Percentiles rank a stretch among this genome's conserved stretches.
phyloP scores from a whole-genome alignment of 1,140 invertebrate species.

The Drosophila nigrodunni region DNA sequence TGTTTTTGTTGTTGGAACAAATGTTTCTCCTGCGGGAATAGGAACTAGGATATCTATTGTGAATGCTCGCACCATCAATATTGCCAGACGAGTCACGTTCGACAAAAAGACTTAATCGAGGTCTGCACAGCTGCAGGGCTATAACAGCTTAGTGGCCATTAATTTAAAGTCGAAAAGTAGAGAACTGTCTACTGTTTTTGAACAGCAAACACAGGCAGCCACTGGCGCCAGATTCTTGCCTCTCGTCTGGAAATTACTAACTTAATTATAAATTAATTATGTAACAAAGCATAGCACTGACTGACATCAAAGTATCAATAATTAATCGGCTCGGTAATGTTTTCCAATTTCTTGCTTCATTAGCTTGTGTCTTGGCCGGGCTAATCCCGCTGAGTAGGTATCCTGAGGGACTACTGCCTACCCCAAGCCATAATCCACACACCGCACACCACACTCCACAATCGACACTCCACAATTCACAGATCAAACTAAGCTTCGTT shows the following conservation, averaged over 20 bases:
- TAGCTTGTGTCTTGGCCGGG: slow-evolving; percentile 63
- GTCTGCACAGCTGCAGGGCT: slow-evolving; percentile 36
- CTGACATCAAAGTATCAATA: slow-evolving; percentile 79
- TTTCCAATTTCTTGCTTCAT: slow-evolving; percentile 82
- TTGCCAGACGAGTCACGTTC: slow-evolving; percentile 69
- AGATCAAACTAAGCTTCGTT: slow-evolving; percentile 54
- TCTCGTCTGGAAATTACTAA: slow-evolving; percentile 61
- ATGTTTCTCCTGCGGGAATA: slow-evolving; percentile 28
- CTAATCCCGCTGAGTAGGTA: slow-evolving; percentile 45
- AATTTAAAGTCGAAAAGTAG: slow-evolving; percentile 23
- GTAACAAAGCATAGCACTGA: slow-evolving; percentile 41
- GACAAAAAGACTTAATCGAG: slow-evolving; percentile 66
- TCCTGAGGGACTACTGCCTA: slow-evolving; percentile 9
- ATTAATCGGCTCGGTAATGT: slow-evolving; percentile 82
- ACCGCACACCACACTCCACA: too few species aligned
- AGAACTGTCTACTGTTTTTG: slow-evolving; percentile 17
- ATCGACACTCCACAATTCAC: not conserved
- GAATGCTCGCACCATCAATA: slow-evolving; percentile 49
- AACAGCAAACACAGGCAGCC: too few species aligned
- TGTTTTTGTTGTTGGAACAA: slow-evolving; percentile 12
- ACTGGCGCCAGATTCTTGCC: not conserved
- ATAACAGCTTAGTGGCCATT: slow-evolving; percentile 55
- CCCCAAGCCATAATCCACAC: too few species aligned
- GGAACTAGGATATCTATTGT: too few species aligned
- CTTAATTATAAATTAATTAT: slow-evolving; percentile 83